Conservation (phyloP, 2,797 vertebrate species). For the Sarcoramphus papa region DNA sequence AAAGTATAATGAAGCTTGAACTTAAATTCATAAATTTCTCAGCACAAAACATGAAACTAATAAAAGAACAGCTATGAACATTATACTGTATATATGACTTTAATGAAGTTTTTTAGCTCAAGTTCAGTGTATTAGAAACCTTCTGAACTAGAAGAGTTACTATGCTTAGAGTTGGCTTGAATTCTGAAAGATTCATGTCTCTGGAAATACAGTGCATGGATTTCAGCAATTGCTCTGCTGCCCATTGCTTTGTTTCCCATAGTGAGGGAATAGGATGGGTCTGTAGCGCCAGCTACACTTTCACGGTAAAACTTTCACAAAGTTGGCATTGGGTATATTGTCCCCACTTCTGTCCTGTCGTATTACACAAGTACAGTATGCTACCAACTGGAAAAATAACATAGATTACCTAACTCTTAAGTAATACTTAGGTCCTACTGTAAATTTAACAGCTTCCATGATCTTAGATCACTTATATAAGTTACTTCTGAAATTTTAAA, state of each 20-base stretch:
- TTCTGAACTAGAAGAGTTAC: background rate
- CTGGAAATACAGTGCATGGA: background rate
- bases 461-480: background rate
- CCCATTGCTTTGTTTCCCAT: fast-evolving
- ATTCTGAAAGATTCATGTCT: background rate
- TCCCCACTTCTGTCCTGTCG: background rate
- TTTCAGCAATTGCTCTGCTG: background rate
- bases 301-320: background rate
- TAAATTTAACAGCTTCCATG: background rate
- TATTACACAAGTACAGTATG: fast-evolving
- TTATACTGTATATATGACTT: background rate
- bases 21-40: background rate
- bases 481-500: too few species aligned
- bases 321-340: background rate
- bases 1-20: background rate
- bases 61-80: background rate
- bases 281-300: background rate
- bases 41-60: background rate
- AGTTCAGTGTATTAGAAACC: background rate
- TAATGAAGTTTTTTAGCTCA: background rate
- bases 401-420: background rate
- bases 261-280: background rate
- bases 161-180: background rate
- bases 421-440: background rate
- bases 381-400: background rate